These are phyloP conservation scores for Charanyca ferruginea DNA, from an alignment of 2,888 invertebrate species.

Conservation along the genomic window DNA sequence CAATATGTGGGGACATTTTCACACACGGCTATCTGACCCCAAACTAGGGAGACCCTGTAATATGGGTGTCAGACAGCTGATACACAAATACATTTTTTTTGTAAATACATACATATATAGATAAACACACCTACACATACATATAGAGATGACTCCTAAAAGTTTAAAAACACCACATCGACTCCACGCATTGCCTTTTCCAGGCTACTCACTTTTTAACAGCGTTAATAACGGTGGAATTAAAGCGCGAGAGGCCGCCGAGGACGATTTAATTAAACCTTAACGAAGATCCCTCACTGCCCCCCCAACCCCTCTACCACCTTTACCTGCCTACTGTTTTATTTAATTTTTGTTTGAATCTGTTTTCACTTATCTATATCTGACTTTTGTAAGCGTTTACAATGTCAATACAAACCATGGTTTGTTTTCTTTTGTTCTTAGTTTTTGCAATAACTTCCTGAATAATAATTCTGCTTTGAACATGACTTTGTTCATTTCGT, in stretches of 20 bases:
- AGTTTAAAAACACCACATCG: constrained; percentile 3
- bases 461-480: too few relatives aligned
- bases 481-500: not conserved
- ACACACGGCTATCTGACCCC: too few relatives aligned
- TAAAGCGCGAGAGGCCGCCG: constrained; percentile 90
- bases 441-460: not conserved
- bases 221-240: constrained; percentile 92
- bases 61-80: too few relatives aligned
- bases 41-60: too few relatives aligned
- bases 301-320: constrained; percentile 67
- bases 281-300: constrained; percentile 85
- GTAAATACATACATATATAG: too few relatives aligned
- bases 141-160: not conserved
- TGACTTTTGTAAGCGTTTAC: constrained; percentile 52
- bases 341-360: constrained; percentile 84
- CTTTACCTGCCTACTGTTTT: constrained; percentile 85
- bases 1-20: too few relatives aligned
- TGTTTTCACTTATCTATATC: constrained; percentile 68
- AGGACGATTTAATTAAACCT: constrained; percentile 91
- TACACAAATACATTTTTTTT: too few relatives aligned
- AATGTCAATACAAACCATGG: constrained; percentile 33
- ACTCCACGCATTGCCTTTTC: constrained; percentile 69
- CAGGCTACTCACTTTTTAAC: constrained; percentile 88
- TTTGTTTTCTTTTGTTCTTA: constrained; percentile 12
- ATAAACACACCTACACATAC: too few relatives aligned